Evolutionary conservation across 1,140 invertebrate species (phyloP).

Genomic region (Drosophila melanica): DNA sequence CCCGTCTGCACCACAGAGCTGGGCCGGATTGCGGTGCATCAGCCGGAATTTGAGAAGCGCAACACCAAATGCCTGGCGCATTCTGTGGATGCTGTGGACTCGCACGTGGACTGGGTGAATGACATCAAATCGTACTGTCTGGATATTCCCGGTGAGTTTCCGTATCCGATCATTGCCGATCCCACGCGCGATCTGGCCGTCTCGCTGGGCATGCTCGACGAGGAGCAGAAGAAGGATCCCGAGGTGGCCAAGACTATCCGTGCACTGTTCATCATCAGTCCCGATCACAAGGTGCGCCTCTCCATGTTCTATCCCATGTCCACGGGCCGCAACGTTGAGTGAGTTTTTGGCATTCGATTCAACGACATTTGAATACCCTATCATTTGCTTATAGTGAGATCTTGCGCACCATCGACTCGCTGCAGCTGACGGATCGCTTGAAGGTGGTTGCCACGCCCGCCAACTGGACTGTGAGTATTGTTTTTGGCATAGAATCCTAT

Average conservation of each 20-base stretch:
- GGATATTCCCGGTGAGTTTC: constrained; percentile 89
- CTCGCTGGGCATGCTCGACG: constrained; percentile 94
- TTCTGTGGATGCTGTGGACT: constrained; percentile 92
- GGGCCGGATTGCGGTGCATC: constrained; percentile 90
- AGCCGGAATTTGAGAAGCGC: constrained; percentile 90
- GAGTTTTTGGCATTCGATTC: constrained; percentile 84
- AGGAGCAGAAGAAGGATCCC: constrained; percentile 89
- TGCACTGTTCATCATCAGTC: constrained; percentile 94
- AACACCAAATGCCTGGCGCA: constrained; percentile 94
- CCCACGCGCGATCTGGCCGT: constrained; percentile 90
- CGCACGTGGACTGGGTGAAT: constrained; percentile 92
- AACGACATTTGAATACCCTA: neutral
- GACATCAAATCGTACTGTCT: constrained; percentile 91
- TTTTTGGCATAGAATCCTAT: constrained; percentile 15
- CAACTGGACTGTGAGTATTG: constrained; percentile 91
- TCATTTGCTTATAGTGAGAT: constrained; percentile 89
- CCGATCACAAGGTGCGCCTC: constrained; percentile 91
- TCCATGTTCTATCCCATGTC: constrained; percentile 96
- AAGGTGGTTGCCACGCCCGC: constrained; percentile 93
- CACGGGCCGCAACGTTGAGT: constrained; percentile 96
- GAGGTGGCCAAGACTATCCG: constrained; percentile 91
- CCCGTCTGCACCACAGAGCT: constrained; percentile 98
- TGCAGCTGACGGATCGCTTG: constrained; percentile 90
- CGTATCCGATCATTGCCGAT: constrained; percentile 95
- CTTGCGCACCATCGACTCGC: constrained; percentile 93